phyloP scores from a whole-genome alignment of 1,140 invertebrate genomes.

The Pemphigus obesinymphae region DNA sequence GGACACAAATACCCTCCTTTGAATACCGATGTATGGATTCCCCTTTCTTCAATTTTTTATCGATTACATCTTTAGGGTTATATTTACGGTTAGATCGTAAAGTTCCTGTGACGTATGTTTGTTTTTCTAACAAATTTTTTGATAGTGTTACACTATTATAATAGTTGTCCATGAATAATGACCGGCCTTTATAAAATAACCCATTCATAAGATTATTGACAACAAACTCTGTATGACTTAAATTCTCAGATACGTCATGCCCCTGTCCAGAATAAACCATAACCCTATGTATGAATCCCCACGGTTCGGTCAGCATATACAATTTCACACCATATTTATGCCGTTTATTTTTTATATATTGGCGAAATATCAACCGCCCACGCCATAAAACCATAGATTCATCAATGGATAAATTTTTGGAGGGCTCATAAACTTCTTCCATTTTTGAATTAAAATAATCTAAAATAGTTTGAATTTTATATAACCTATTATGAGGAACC shows the following conservation, averaged over 20 bases:
- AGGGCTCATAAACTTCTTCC: slow-evolving; percentile 44
- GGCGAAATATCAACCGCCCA: slow-evolving; percentile 50
- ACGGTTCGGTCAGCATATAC: slow-evolving; percentile 46
- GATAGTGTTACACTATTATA: slow-evolving; percentile 45
- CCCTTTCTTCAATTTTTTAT: slow-evolving; percentile 45
- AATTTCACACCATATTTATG: slow-evolving; percentile 51
- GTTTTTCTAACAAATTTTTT: slow-evolving; percentile 42
- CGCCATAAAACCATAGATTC: slow-evolving; percentile 50
- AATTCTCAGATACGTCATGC: not conserved
- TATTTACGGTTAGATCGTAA: slow-evolving; percentile 44
- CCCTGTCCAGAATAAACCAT: slow-evolving; percentile 46
- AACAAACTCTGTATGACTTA: slow-evolving; percentile 1
- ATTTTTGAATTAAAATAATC: slow-evolving; percentile 42
- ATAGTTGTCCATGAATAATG: slow-evolving; percentile 38
- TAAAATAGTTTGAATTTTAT: slow-evolving; percentile 45
- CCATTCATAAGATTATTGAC: slow-evolving; percentile 1
- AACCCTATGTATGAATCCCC: slow-evolving; percentile 46
- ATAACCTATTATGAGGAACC: slow-evolving; percentile 40
- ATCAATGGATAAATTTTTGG: slow-evolving; percentile 50
- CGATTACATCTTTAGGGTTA: slow-evolving; percentile 45
- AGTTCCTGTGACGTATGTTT: slow-evolving; percentile 45
- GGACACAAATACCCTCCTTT: slow-evolving; percentile 42
- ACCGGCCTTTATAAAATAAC: slow-evolving; percentile 4
- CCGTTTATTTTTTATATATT: slow-evolving; percentile 52
- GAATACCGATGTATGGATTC: slow-evolving; percentile 30